Base-by-base conservation (phyloP, 1,140 invertebrate genomes). In the Yoshiicerus persimilis region DNA sequence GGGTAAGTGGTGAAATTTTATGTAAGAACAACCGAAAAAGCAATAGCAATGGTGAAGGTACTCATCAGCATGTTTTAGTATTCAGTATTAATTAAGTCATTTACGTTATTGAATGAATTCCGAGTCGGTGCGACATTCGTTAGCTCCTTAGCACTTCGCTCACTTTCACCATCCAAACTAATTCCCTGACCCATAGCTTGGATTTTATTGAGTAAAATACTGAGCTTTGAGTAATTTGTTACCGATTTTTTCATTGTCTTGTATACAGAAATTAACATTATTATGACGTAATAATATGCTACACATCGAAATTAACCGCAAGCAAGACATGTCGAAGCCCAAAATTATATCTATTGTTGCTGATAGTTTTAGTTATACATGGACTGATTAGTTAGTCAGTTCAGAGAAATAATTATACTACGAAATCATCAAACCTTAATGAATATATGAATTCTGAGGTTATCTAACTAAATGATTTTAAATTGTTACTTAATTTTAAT, bases 41-140 rank as follows among this genome's bases (percentile, higher is more conserved):
- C 75, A 34, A 38, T 34, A 80, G n/a, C n/a, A n/a, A n/a, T n/a
- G 62, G 25, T 80, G 75, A 80, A 80, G 75, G 66, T 70, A 36
- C 75, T 80, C 75, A 80, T 80, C 75, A 80, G 75, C 75, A 34
- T 80, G 23, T 80, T 80, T 34, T 38, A 1, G 32, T 77, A 80
- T 80, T 80, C n/a, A n/a, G 75, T 80, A 80, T 80, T 34, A 32
- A 30, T 75, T 30, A 86, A 64, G 23, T 86, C 23, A 47, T 66
- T 87, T 87, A 87, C 86, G 70, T 87, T 87, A 75, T 87, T 87
- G 66, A 75, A 87, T 25, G 86, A 77, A 87, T 87, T 66, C 34
- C 86, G 86, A 87, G 66, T 41, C 66, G 86, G 64, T 27, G 66
- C 41, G 75, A 80, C 23, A 32, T 75, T 75, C 30, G 39, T 86